A percentile compares a stretch with the other conserved stretches of the same genome.
phyloP scores from a whole-genome alignment of 2,113 vertebrate species.

The Corythaeola cristata region DNA sequence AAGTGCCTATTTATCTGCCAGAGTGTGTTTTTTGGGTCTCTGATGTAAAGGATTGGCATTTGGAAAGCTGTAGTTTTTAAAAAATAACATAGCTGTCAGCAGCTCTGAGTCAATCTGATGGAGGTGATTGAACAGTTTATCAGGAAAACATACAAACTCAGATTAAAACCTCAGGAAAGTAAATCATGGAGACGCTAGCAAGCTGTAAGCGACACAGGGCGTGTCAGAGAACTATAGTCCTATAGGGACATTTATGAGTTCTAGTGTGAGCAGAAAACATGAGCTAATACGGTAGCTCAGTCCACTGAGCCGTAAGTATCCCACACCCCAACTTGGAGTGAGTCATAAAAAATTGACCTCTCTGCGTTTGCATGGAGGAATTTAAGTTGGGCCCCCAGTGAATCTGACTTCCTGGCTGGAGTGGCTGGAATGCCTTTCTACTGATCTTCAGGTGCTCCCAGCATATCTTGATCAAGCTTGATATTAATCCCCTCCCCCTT shows the following conservation, averaged over 20 bases:
- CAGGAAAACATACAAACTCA: background rate
- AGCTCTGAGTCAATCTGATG: background rate
- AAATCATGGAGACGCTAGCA: background rate
- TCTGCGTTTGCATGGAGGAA: background rate
- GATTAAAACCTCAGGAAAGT: background rate
- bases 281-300: background rate
- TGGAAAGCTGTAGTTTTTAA: background rate
- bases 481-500: too few species aligned
- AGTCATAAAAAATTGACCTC: background rate
- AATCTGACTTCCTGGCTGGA: too few species aligned
- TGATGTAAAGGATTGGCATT: background rate
- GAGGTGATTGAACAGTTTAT: background rate
- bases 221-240: background rate
- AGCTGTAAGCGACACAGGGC: background rate
- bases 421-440: too few species aligned
- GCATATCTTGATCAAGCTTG: too few species aligned
- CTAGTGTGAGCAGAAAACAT: background rate
- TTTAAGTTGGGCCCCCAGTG: too few species aligned
- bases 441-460: too few species aligned
- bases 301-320: rapidly evolving
- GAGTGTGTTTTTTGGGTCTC: background rate
- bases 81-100: background rate
- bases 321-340: rapidly evolving
- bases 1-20: background rate
- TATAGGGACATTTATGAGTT: background rate